These are phyloP conservation scores for Achlya flavicornis DNA, from an alignment of 2,888 invertebrate genomes.

Conservation along the genomic window DNA sequence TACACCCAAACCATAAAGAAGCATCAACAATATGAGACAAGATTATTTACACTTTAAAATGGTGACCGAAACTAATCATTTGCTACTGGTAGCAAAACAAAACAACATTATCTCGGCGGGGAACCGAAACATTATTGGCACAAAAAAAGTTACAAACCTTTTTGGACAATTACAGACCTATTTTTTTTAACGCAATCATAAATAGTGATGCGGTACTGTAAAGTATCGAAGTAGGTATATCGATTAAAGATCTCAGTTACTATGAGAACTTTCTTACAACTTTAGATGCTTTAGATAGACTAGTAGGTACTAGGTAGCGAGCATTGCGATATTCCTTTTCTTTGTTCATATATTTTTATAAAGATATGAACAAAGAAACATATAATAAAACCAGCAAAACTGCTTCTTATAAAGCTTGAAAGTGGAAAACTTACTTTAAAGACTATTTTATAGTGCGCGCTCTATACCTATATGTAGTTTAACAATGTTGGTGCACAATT, in stretches of 20 bases:
- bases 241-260: constrained; percentile 6
- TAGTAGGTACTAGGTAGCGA: too few relatives aligned
- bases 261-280: too few relatives aligned
- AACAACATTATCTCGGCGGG: constrained; percentile 69
- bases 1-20: constrained; percentile 44
- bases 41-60: constrained; percentile 76
- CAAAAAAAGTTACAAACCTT: constrained; percentile 52
- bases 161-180: constrained; percentile 69
- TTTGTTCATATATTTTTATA: too few relatives aligned
- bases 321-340: too few relatives aligned
- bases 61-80: constrained; percentile 78
- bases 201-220: constrained; percentile 28
- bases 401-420: too few relatives aligned
- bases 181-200: constrained; percentile 68
- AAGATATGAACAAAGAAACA: too few relatives aligned
- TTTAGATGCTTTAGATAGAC: too few relatives aligned
- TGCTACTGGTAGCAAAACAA: constrained; percentile 72
- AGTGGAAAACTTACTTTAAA: too few relatives aligned
- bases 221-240: neutral
- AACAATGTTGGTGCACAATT: too few relatives aligned
- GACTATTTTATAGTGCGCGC: too few relatives aligned
- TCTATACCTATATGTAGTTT: too few relatives aligned
- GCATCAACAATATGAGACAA: constrained; percentile 44
- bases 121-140: constrained; percentile 46
- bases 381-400: too few relatives aligned